Conservation (phyloP, 2,888 invertebrate genomes). For the Ceratothoa steindachneri region DNA sequence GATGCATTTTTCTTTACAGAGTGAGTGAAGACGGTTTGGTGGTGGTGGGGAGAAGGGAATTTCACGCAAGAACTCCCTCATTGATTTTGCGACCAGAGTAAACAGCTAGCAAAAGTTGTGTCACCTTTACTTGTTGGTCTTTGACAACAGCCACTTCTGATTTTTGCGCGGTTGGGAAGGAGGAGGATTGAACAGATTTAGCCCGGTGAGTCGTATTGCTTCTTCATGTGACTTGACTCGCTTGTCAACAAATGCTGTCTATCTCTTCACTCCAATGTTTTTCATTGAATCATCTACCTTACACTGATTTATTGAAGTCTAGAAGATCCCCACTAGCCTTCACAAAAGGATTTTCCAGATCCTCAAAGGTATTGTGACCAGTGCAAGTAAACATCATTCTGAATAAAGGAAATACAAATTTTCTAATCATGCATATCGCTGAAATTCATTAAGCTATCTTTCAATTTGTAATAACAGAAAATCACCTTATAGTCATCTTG, state of each 20-base stretch:
- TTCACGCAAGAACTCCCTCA: constrained; percentile 9
- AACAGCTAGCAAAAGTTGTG: background rate
- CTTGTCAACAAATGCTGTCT: background rate
- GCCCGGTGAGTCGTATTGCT: background rate
- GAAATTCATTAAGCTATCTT: background rate
- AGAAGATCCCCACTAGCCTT: constrained; percentile 17
- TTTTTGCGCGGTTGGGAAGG: background rate
- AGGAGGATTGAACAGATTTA: constrained; percentile 6
- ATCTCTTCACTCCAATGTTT: constrained; percentile 6
- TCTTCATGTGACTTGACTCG: background rate
- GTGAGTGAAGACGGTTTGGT: constrained; percentile 11
- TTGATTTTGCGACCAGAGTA: constrained; percentile 14
- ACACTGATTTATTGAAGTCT: constrained; percentile 6
- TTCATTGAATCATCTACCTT: background rate
- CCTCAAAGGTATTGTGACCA: constrained; percentile 20
- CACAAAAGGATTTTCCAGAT: constrained; percentile 13
- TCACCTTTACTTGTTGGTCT: constrained; percentile 5
- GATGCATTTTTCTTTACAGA: constrained; percentile 11
- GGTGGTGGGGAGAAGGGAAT: no score
- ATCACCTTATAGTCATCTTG: constrained; percentile 15
- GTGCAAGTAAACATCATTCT: constrained; percentile 4
- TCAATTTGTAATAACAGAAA: background rate
- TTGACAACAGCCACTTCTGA: background rate
- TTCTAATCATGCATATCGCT: constrained; percentile 2
- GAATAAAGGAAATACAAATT: constrained; percentile 1